Evolutionary conservation across 2,113 vertebrate genomes (phyloP).

Genomic region (Garra rufa): DNA sequence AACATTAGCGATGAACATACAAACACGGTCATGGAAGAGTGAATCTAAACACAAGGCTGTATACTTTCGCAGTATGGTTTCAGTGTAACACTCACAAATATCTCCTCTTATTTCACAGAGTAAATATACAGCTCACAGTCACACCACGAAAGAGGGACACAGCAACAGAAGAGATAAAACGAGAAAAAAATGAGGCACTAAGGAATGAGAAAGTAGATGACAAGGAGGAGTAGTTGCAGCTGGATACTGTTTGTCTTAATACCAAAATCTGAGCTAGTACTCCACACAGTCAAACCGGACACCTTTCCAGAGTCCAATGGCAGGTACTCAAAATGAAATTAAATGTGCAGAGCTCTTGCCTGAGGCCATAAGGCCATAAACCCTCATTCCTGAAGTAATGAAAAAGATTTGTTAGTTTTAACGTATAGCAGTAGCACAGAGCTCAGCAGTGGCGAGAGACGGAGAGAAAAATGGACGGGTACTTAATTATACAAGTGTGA

Average conservation of each 20-base stretch:
- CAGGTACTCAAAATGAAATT: conserved; percentile 35
- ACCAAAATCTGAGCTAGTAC: neutral
- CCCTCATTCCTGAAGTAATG: conserved; percentile 37
- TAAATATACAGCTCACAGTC: conserved; percentile 65
- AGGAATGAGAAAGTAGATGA: conserved; percentile 21
- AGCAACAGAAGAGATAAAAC: neutral
- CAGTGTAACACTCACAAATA: conserved; percentile 42
- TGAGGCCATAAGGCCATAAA: conserved; percentile 35
- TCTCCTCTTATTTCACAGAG: conserved; percentile 66
- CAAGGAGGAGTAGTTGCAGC: conserved; percentile 25
- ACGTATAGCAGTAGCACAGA: conserved; percentile 20
- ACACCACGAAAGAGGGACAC: conserved; percentile 38
- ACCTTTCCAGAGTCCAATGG: neutral
- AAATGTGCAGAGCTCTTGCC: conserved; percentile 34
- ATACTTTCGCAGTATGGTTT: conserved; percentile 47
- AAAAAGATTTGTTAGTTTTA: conserved; percentile 48
- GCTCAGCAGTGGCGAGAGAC: conserved; percentile 5
- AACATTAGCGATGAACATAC: conserved; percentile 32
- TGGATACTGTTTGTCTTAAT: conserved; percentile 39
- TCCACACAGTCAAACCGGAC: conserved; percentile 9
- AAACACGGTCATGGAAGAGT: conserved; percentile 26
- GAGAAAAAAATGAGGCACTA: neutral
- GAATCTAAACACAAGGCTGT: conserved; percentile 44
- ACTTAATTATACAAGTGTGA: neutral
- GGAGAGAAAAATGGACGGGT: neutral